Evolutionary conservation across 2,113 vertebrate species (phyloP).

Genomic region (Halichoerus grypus): DNA sequence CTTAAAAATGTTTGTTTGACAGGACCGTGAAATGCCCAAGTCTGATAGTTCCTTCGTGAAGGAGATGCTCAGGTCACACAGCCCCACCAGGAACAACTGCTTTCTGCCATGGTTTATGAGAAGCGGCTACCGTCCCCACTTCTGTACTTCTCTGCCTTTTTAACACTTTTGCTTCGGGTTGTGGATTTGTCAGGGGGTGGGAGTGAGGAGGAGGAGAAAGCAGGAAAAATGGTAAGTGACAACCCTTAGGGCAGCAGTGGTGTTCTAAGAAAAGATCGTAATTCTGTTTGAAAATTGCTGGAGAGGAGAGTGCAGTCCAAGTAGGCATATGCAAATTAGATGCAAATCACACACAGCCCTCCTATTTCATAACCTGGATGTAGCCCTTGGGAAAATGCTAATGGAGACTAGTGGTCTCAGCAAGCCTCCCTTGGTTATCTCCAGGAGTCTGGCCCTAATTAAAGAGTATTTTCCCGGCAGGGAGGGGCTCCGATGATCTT

Average conservation of each 20-base stretch:
- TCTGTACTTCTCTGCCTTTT: neutral
- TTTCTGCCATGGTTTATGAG: neutral
- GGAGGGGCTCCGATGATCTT: conserved; percentile 37
- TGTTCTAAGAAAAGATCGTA: conserved; percentile 74
- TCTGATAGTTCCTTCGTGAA: too few species aligned
- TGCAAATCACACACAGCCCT: conserved; percentile 66
- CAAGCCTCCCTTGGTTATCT: conserved; percentile 53
- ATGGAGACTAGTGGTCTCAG: conserved; percentile 72
- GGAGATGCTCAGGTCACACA: neutral
- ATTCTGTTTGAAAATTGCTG: conserved; percentile 77
- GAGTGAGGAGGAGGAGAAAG: conserved; percentile 39
- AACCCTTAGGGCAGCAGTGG: conserved; percentile 72
- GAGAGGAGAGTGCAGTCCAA: conserved; percentile 61
- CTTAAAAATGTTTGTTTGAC: neutral
- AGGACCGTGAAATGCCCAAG: neutral
- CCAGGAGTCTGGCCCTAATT: conserved; percentile 75
- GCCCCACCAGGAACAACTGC: neutral
- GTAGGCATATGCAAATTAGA: conserved; percentile 77
- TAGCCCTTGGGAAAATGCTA: conserved; percentile 81
- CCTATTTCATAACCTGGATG: conserved; percentile 77
- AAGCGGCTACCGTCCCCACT: too few species aligned
- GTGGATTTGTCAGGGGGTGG: conserved; percentile 41
- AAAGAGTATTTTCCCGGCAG: conserved; percentile 59
- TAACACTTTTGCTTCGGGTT: neutral
- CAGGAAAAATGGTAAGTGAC: conserved; percentile 71